Conservation (phyloP, 2,888 invertebrate genomes). For the Cryptocephalus moraei region DNA sequence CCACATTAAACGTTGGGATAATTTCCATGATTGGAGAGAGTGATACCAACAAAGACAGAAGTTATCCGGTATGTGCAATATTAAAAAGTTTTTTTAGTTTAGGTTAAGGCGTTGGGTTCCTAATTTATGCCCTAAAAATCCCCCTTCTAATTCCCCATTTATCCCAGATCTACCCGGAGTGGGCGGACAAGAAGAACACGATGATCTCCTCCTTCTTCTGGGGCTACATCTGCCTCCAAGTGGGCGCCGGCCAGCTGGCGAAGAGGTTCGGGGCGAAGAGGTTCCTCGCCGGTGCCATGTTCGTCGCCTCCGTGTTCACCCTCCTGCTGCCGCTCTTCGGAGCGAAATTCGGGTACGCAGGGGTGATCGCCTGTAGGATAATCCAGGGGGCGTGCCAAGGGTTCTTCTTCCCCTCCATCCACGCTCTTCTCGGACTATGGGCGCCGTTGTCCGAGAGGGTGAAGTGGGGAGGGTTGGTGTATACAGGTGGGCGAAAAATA, state of each 20-base stretch:
- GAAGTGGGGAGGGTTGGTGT: conserved; percentile 53
- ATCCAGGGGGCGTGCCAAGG: conserved; percentile 66
- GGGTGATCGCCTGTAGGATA: conserved; percentile 54
- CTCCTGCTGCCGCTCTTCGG: conserved; percentile 58
- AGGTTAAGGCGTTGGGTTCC: too few relatives aligned
- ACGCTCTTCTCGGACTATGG: conserved; percentile 71
- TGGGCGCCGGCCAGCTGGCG: conserved; percentile 61
- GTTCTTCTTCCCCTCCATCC: conserved; percentile 60
- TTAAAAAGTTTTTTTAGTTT: too few relatives aligned
- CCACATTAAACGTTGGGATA: too few relatives aligned
- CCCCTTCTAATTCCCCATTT: too few relatives aligned
- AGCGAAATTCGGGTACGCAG: conserved; percentile 46
- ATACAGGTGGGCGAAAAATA: conserved; percentile 42
- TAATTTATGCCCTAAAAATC: too few relatives aligned
- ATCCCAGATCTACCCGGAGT: conserved; percentile 15
- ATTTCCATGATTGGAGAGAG: too few relatives aligned
- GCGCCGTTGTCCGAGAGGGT: conserved; percentile 58
- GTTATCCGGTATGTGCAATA: too few relatives aligned
- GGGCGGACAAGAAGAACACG: conserved; percentile 22
- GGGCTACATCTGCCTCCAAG: conserved; percentile 65
- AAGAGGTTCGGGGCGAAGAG: conserved; percentile 63
- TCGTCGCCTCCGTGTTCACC: conserved; percentile 53
- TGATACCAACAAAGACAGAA: too few relatives aligned
- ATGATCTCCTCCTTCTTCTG: conserved; percentile 69
- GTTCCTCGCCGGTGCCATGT: conserved; percentile 47